Evolutionary conservation across 2,888 invertebrate genomes (phyloP).

Genomic region (Cepaea hortensis): DNA sequence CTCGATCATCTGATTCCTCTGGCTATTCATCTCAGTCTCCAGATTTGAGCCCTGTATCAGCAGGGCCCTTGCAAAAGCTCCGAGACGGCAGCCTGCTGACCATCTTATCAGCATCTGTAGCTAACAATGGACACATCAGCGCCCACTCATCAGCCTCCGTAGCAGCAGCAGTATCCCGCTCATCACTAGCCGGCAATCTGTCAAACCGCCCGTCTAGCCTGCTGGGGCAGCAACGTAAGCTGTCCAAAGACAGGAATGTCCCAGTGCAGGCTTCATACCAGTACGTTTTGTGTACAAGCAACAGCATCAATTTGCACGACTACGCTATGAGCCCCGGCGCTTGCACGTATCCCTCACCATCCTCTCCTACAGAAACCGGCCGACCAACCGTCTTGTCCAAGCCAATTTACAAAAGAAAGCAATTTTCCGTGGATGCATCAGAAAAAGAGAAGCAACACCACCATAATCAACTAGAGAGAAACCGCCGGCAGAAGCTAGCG

Average conservation of each 20-base stretch:
- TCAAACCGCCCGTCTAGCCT: not conserved
- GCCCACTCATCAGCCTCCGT: not conserved
- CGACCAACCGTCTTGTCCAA: constrained; percentile 41
- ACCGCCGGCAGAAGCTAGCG: constrained; percentile 46
- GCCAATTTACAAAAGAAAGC: constrained; percentile 40
- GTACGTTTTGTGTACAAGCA: constrained; percentile 33
- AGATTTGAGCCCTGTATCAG: not conserved
- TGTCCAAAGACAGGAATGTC: constrained; percentile 36
- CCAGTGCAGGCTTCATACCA: constrained; percentile 14
- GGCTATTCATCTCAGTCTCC: constrained; percentile 17
- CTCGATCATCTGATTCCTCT: constrained; percentile 26
- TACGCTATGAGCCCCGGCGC: constrained; percentile 47
- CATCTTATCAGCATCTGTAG: constrained; percentile 12
- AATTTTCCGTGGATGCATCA: constrained; percentile 20
- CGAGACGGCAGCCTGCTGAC: constrained; percentile 32
- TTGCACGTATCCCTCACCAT: constrained; percentile 16
- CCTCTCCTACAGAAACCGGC: constrained; percentile 39
- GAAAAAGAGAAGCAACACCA: constrained; percentile 47
- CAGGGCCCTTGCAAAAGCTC: constrained; percentile 4
- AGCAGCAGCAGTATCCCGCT: not conserved
- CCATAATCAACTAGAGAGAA: constrained; percentile 47
- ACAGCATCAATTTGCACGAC: constrained; percentile 46
- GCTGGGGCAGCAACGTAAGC: constrained; percentile 40
- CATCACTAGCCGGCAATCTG: not conserved
- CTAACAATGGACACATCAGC: not conserved